phyloP scores from a whole-genome alignment of 2,113 vertebrate species.

The Catharus bicknelli region DNA sequence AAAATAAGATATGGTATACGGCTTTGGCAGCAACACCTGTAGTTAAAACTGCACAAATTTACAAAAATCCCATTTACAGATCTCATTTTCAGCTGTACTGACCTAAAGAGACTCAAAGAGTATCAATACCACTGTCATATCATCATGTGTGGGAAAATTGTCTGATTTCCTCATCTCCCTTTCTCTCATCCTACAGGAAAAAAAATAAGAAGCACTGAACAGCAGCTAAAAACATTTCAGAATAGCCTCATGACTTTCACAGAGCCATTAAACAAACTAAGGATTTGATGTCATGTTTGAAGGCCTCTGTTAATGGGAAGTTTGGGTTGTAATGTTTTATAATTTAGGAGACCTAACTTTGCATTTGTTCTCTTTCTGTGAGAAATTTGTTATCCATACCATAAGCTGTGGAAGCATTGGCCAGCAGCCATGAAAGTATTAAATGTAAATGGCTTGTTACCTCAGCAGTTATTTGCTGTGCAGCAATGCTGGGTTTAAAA shows the following conservation, averaged over 20 bases:
- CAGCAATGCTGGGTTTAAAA: constrained; percentile 13
- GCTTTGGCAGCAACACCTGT: not conserved
- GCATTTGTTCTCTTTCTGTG: constrained; percentile 8
- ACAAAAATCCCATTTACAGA: not conserved
- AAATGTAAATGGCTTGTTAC: constrained; percentile 34
- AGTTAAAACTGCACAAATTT: not conserved
- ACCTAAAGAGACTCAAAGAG: not conserved
- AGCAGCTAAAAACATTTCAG: not conserved
- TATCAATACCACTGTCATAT: not conserved
- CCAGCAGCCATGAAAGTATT: constrained; percentile 33
- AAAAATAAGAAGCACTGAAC: not conserved
- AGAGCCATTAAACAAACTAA: constrained; percentile 12
- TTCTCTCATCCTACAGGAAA: not conserved
- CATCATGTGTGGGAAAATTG: fast-evolving
- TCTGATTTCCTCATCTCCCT: not conserved
- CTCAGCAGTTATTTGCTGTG: constrained; percentile 6
- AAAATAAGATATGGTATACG: not conserved
- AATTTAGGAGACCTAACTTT: constrained; percentile 30
- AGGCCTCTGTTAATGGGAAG: not conserved
- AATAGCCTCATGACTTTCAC: not conserved
- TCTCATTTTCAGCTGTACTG: not conserved
- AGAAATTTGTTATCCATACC: constrained; percentile 1
- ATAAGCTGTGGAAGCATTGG: not conserved
- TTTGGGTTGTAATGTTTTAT: constrained; percentile 2
- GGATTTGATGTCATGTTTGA: constrained; percentile 15